Evolutionary conservation across 2,797 vertebrate species (phyloP).

Genomic region (Schizopygopsis pylzovi): DNA sequence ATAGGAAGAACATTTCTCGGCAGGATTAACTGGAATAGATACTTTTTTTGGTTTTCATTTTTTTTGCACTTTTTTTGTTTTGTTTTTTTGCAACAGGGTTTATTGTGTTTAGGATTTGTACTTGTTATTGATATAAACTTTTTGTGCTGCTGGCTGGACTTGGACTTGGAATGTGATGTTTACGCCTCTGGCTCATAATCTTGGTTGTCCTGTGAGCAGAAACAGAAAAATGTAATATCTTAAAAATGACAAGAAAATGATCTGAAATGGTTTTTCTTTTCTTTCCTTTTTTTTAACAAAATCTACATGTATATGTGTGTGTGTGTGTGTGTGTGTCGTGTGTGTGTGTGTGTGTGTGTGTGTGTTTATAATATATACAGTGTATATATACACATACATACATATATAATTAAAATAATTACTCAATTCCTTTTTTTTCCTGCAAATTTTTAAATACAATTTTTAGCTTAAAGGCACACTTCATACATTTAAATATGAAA

Average conservation of each 20-base stretch:
- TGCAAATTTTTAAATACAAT: too few species aligned
- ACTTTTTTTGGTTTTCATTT: slow-evolving; percentile 29
- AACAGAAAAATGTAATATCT: neutral
- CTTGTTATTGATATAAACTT: slow-evolving; percentile 86
- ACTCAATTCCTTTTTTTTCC: too few species aligned
- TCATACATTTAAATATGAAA: too few species aligned
- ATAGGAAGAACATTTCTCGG: slow-evolving; percentile 85
- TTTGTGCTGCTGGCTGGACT: slow-evolving; percentile 94
- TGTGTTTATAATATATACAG: too few species aligned
- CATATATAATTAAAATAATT: too few species aligned
- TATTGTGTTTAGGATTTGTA: slow-evolving; percentile 80
- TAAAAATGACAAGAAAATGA: neutral
- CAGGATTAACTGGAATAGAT: slow-evolving; percentile 70
- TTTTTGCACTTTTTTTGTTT: slow-evolving; percentile 15
- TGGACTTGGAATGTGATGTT: slow-evolving; percentile 78
- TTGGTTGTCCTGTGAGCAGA: slow-evolving; percentile 85
- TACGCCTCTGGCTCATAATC: slow-evolving; percentile 98
- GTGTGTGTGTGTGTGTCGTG: too few species aligned
- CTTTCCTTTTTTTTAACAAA: too few species aligned
- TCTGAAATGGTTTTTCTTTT: too few species aligned
- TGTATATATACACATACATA: too few species aligned
- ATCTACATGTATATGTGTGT: too few species aligned
- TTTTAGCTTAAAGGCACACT: too few species aligned
- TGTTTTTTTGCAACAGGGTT: slow-evolving; percentile 77
- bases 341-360: too few species aligned